phyloP scores from a whole-genome alignment of 30 jellyfish, hydroid and myxozoan species.

The Rhopilema esculentum region DNA sequence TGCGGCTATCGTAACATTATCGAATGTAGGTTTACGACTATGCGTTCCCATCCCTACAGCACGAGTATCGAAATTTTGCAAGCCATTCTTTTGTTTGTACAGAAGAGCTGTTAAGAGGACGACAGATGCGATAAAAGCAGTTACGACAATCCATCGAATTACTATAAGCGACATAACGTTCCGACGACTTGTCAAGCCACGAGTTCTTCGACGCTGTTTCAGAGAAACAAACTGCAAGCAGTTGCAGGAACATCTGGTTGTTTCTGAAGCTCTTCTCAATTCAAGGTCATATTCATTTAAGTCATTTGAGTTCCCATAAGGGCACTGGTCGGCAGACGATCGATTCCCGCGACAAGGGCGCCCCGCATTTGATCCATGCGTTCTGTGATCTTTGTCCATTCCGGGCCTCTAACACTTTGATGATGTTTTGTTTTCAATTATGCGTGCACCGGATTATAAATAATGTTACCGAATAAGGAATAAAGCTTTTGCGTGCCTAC shows the following conservation, averaged over 20 bases:
- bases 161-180: slow-evolving; percentile 24
- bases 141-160: neutral
- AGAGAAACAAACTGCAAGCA: slow-evolving; percentile 8
- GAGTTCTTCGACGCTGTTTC: slow-evolving; percentile 32
- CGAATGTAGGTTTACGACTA: neutral
- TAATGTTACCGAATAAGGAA: neutral
- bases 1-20: neutral
- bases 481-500: neutral
- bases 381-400: slow-evolving; percentile 37
- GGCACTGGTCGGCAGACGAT: neutral
- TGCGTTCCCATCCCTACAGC: neutral
- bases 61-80: neutral
- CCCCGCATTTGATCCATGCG: slow-evolving; percentile 39
- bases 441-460: neutral
- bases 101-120: slow-evolving; percentile 7
- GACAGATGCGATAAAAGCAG: neutral
- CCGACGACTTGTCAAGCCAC: slow-evolving; percentile 42
- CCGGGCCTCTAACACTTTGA: neutral
- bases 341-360: neutral
- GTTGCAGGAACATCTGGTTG: slow-evolving; percentile 27
- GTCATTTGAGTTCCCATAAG: neutral
- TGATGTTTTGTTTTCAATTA: neutral
- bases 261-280: neutral
- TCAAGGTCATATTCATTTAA: neutral
- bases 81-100: neutral